These are phyloP conservation scores for Tylochromis polylepis DNA, from an alignment of 2,113 vertebrate genomes.

Conservation along the genomic window DNA sequence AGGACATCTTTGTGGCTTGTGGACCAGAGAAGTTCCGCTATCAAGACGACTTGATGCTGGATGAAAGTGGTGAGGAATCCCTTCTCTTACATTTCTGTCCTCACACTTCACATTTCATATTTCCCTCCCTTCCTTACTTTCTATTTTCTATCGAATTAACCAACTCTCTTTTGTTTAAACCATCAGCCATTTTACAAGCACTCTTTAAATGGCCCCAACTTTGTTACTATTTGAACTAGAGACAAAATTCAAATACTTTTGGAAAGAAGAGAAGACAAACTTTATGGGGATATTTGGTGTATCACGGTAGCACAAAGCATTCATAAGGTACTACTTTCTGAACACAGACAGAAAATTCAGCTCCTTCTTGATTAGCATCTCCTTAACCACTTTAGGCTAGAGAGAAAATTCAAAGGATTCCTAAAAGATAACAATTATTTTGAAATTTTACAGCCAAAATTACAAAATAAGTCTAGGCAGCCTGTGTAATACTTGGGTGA, in stretches of 20 bases:
- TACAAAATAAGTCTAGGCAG: background rate
- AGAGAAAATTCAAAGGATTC: background rate
- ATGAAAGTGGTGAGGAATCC: slow-evolving; percentile 83
- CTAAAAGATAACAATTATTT: background rate
- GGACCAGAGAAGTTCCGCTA: slow-evolving; percentile 95
- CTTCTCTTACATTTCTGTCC: background rate
- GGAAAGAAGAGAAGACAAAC: background rate
- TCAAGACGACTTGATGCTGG: slow-evolving; percentile 95
- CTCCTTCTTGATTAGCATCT: background rate
- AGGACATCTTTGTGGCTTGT: slow-evolving; percentile 94
- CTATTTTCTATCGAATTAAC: background rate
- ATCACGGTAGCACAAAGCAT: background rate
- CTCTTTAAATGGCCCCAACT: background rate
- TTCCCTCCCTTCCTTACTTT: background rate
- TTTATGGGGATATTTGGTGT: background rate
- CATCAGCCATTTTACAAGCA: background rate
- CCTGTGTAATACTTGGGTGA: background rate
- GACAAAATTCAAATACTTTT: background rate
- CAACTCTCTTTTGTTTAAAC: fast-evolving
- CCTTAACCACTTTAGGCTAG: background rate
- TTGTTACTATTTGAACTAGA: background rate
- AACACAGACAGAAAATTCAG: background rate
- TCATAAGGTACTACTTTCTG: background rate
- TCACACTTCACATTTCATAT: background rate
- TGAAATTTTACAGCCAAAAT: background rate